These are phyloP conservation scores for Conus ventricosus DNA, from an alignment of 1,140 invertebrate species.

Conservation along the genomic window DNA sequence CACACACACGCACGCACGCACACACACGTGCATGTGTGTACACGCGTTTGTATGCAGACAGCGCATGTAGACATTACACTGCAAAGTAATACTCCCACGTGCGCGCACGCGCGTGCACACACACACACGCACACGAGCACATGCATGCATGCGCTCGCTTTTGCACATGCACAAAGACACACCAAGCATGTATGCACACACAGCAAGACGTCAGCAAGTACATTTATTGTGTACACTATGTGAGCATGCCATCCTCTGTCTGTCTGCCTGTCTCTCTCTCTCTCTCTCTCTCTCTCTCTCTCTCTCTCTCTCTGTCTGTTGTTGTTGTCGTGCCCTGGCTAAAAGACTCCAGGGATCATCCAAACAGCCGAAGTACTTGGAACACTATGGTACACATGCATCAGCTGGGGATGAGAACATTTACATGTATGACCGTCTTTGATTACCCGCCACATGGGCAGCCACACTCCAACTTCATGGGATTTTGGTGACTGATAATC, in stretches of 20 bases:
- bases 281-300: background rate
- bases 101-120: background rate
- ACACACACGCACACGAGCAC: background rate
- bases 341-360: too few relatives aligned
- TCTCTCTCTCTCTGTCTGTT: background rate
- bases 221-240: background rate
- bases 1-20: background rate
- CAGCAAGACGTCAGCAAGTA: background rate
- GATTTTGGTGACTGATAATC: too few relatives aligned
- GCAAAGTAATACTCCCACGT: background rate
- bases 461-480: too few relatives aligned
- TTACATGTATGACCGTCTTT: too few relatives aligned
- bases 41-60: background rate
- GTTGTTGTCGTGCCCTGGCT: too few relatives aligned
- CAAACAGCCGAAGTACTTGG: too few relatives aligned
- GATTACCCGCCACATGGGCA: too few relatives aligned
- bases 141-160: background rate
- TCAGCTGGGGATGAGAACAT: too few relatives aligned
- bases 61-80: background rate
- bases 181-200: too few relatives aligned
- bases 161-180: too few relatives aligned
- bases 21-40: background rate
- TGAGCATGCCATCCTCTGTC: background rate
- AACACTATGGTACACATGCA: too few relatives aligned
- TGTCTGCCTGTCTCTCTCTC: background rate